Conservation (phyloP, 1,140 invertebrate genomes). For the Lucilia cuprina region DNA sequence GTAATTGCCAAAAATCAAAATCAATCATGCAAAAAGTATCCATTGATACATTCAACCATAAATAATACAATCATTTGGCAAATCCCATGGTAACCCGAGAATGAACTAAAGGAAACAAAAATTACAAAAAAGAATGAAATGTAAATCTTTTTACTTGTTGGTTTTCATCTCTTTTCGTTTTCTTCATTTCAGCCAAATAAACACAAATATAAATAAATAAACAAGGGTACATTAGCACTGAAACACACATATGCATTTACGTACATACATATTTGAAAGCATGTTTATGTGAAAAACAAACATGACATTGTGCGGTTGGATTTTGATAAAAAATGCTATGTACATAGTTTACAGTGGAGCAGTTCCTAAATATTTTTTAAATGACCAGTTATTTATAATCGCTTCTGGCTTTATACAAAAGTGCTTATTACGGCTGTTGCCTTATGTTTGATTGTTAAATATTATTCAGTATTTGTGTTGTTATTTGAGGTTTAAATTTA, state of each 20-base stretch:
- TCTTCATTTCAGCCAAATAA: neutral
- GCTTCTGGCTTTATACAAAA: too few species aligned
- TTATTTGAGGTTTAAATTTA: too few species aligned
- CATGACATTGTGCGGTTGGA: neutral
- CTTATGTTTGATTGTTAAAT: too few species aligned
- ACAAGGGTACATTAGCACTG: neutral
- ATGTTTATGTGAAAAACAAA: neutral
- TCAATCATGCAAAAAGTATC: slow-evolving; percentile 11
- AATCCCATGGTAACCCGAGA: neutral
- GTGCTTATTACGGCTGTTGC: too few species aligned
- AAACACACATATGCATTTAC: neutral
- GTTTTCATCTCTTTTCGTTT: neutral
- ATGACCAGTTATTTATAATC: too few species aligned
- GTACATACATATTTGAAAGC: too few species aligned
- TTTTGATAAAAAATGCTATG: neutral
- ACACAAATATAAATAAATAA: neutral
- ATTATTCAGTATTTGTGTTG: too few species aligned
- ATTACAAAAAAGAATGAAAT: neutral
- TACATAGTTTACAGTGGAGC: too few species aligned
- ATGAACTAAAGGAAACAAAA: neutral
- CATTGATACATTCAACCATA: slow-evolving; percentile 7
- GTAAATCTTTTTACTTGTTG: neutral
- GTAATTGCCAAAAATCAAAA: slow-evolving; percentile 5
- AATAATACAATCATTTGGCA: slow-evolving; percentile 13
- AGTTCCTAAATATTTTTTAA: too few species aligned